Conservation (phyloP, 2,888 invertebrate species). For the Spicauda simplicius region DNA sequence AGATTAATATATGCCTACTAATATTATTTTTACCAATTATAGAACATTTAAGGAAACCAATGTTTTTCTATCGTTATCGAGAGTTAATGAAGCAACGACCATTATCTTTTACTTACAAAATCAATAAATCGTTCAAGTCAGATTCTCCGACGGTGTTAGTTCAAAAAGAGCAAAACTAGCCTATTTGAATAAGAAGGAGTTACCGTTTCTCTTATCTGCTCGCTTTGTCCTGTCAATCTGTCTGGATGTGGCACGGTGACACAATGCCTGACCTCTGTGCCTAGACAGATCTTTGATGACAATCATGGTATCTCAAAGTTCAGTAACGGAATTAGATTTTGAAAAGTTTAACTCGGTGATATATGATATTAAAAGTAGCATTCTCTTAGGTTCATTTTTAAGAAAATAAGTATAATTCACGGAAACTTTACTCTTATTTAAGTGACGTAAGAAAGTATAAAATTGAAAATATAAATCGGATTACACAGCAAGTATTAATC, state of each 20-base stretch:
- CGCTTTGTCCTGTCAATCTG: constrained; percentile 25
- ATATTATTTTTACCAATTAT: too few relatives aligned
- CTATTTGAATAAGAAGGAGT: constrained; percentile 29
- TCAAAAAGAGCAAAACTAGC: constrained; percentile 16
- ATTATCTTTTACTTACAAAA: not conserved
- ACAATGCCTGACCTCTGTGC: constrained; percentile 18
- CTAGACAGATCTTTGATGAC: constrained; percentile 9
- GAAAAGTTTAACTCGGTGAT: not conserved
- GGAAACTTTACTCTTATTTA: too few relatives aligned
- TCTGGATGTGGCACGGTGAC: constrained; percentile 2
- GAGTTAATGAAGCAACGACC: not conserved
- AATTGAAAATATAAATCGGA: too few relatives aligned
- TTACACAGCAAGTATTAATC: too few relatives aligned
- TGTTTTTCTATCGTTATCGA: too few relatives aligned
- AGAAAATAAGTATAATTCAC: too few relatives aligned
- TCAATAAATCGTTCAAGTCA: not conserved
- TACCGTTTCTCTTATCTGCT: constrained; percentile 14
- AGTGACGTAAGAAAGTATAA: too few relatives aligned
- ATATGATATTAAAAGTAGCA: too few relatives aligned
- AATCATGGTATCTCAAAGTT: constrained; percentile 8
- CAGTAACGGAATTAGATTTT: not conserved
- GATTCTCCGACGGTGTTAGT: constrained; percentile 2
- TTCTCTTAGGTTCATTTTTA: not conserved
- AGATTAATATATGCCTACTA: too few relatives aligned
- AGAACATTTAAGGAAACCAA: too few relatives aligned